Base-by-base conservation (phyloP, 2,888 invertebrate species). In the Thecophora atra region DNA sequence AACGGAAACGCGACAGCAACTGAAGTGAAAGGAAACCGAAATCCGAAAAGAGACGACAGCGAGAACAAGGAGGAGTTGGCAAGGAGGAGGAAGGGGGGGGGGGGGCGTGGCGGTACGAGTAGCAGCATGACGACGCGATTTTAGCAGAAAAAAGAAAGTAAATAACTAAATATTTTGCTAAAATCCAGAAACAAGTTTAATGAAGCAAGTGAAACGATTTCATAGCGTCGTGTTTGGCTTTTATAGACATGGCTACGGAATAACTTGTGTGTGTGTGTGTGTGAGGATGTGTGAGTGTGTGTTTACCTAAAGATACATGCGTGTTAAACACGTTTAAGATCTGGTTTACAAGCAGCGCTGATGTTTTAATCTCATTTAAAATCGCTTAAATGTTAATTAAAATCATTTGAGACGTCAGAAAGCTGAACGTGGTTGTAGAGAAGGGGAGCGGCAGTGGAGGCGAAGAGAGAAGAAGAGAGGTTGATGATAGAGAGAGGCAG, bases 21-120 rank as follows among this genome's bases (percentile, higher is more conserved):
- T 47, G 44, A 24, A 54, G 21, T 15, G 26, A 58, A 44, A 44
- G 68, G 68, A 69, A 60, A 69, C 44, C 68, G n/a, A n/a, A n/a
- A n/a, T n/a, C n/a, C n/a, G n/a, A 42, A 66, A 66, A 52, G 47
- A n/a, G n/a, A 47, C 47, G 47, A 47, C 6, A 2, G 37, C 3
- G 19, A 44, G 47, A 24, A 37, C 24, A 24, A 42, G n/a, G 64
- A 64, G 19, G 64, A 64, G 37, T 6, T 8, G 37, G 37, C 6
- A 8, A 2, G 3, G 37, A 37, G 3, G 37, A 37, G 37, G 37
- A 2, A 37, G 6, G 37, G 1, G 37, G 37, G 37, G 37, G 3
- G 37, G 11, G 37, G 37, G 11, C 7, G 37, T 51, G 21, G 54
- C 4, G 0, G 19, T 11, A 54, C 6, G 21, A 11, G 21, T 5